Evolutionary conservation across 2,888 invertebrate genomes (phyloP).

Genomic region (Masnerella sp.): DNA sequence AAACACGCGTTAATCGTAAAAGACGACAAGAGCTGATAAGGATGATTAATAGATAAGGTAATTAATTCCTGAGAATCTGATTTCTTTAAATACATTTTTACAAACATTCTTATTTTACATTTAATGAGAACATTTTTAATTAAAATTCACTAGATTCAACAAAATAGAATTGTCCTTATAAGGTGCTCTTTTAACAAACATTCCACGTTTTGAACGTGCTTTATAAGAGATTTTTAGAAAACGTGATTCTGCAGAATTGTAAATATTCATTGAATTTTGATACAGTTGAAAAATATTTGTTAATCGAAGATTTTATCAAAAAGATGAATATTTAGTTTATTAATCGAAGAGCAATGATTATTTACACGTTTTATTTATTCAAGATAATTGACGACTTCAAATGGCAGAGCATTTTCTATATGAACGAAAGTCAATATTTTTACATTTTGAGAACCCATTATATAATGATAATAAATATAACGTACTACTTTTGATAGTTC

Average conservation of each 20-base stretch:
- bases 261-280: conserved; percentile 45
- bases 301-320: conserved; percentile 13
- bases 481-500: no score
- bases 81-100: no score
- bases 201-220: conserved; percentile 47
- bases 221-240: conserved; percentile 33
- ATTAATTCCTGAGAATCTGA: no score
- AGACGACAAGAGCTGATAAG: conserved; percentile 7
- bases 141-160: not conserved
- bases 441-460: not conserved
- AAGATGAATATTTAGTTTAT: conserved; percentile 19
- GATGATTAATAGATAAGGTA: not conserved
- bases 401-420: conserved; percentile 14
- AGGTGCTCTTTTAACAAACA: conserved; percentile 25
- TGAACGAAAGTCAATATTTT: conserved; percentile 30
- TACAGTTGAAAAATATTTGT: conserved; percentile 9
- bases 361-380: conserved; percentile 17
- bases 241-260: conserved; percentile 20
- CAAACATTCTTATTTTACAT: no score
- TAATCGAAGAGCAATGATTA: conserved; percentile 10
- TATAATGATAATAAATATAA: no score
- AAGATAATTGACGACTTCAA: not conserved
- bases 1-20: conserved; percentile 5
- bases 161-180: conserved; percentile 11
- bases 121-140: not conserved